phyloP scores from a whole-genome alignment of 2,888 invertebrate species.

The Salpingus planirostris region DNA sequence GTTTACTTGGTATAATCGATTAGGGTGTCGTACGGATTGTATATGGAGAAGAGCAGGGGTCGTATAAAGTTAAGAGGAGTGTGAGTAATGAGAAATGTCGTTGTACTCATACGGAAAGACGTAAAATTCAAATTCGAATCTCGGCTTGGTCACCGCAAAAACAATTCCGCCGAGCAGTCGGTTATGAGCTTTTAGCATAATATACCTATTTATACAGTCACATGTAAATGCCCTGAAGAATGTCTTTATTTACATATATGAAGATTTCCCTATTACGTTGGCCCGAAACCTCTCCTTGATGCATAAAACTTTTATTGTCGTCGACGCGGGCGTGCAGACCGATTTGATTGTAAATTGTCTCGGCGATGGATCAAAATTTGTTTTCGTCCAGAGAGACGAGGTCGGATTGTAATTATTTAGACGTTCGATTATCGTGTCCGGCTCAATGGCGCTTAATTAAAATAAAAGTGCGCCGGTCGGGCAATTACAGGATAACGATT shows the following conservation, averaged over 20 bases:
- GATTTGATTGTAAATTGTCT: conserved; percentile 5
- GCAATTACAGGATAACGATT: conserved; percentile 18
- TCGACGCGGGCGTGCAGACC: conserved; percentile 3
- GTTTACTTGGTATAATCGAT: too few relatives aligned
- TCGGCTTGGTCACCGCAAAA: conserved; percentile 4
- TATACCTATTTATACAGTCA: conserved; percentile 15
- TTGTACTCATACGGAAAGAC: conserved; percentile 1
- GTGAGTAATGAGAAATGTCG: too few relatives aligned
- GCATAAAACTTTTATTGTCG: conserved; percentile 4
- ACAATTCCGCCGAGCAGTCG: conserved; percentile 3
- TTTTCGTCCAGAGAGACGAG: too few relatives aligned
- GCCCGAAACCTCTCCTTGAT: conserved; percentile 1
- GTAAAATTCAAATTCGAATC: conserved; percentile 2
- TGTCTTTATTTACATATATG: conserved; percentile 21
- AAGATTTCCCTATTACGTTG: conserved; percentile 4
- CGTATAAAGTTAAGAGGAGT: neutral
- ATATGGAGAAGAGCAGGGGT: neutral
- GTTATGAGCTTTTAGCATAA: conserved; percentile 8
- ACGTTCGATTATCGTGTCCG: too few relatives aligned
- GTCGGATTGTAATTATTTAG: too few relatives aligned
- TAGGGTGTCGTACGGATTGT: neutral
- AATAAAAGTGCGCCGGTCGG: conserved; percentile 13
- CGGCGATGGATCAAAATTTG: too few relatives aligned
- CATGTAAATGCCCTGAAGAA: conserved; percentile 25
- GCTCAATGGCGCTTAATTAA: conserved; percentile 11